Base-by-base conservation (phyloP, 1,140 invertebrate species). In the Ceratitis capitata region DNA sequence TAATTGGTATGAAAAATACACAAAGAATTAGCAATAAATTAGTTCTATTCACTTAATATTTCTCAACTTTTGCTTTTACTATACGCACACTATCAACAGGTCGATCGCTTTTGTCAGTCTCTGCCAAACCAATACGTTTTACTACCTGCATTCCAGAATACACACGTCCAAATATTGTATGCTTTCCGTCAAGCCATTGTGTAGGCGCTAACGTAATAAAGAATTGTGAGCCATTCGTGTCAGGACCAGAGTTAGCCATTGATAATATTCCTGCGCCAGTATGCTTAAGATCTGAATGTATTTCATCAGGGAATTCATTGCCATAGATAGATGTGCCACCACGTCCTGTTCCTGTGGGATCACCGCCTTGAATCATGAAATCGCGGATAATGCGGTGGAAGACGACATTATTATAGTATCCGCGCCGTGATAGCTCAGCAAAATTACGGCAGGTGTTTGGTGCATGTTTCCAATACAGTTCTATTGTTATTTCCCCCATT, bases 221-320 rank as follows among this genome's bases (percentile, higher is more conserved):
- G 94, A 99, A 99, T 91, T 99, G 99, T 64, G 98, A 99, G 32
- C 98, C 98, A 93, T 99, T 99, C 23, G 97, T 97, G 90, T 99
- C 95, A 3, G 98, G 98, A 0, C 99, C 98, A 84, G 97, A 97
- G 94, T 99, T 99, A 84, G 95, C 94, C 94, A 95, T 95, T 9
- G 94, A 95, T 3, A 95, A 88, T 85, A 95, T 93, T 19, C 94
- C 94, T 39, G 93, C 94, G 89, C 98, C 98, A 29, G 98, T 97
- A 91, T 99, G 98, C 92, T 98, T 99, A 53, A 99, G 93, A 89
- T 98, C 97, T 74, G 95, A 94, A 89, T 98, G 95, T 87, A 99
- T 97, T 95, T 99, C 99, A 94, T 99, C 98, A 86, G 97, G 95
- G 93, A 99, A 99, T 86, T 94, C 94, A 88, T 96, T 95, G 3